Conservation (phyloP, 2,113 vertebrate genomes). For the Cryptoleucopteryx plumbea region DNA sequence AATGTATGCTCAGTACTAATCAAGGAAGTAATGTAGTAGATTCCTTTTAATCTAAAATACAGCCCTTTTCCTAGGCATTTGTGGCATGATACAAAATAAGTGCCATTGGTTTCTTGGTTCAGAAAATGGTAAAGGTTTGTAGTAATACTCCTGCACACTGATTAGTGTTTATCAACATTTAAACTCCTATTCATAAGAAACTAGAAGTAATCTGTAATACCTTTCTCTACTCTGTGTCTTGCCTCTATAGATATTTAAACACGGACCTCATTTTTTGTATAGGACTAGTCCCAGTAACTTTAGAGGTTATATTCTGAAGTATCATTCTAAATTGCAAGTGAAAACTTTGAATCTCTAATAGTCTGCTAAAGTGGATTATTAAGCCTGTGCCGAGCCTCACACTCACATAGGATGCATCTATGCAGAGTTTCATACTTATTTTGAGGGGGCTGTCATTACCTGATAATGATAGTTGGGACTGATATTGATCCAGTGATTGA, state of each 20-base stretch:
- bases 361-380: neutral
- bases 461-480: neutral
- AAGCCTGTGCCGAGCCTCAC: neutral
- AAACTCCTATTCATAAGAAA: neutral
- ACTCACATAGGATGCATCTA: neutral
- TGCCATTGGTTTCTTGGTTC: neutral
- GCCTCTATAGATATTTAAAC: neutral
- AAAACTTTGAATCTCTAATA: neutral
- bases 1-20: neutral
- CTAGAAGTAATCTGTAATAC: neutral
- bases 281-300: neutral
- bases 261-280: neutral
- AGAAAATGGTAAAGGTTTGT: neutral
- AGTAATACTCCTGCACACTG: neutral
- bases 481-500: neutral
- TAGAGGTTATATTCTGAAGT: neutral
- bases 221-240: neutral
- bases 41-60: neutral
- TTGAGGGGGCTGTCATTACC: neutral
- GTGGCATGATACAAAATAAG: neutral
- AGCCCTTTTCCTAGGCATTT: neutral
- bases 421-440: neutral
- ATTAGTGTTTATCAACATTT: neutral
- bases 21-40: neutral
- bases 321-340: neutral